Evolutionary conservation across 2,797 vertebrate genomes (phyloP).

Genomic region (Epinephelus malabaricus): DNA sequence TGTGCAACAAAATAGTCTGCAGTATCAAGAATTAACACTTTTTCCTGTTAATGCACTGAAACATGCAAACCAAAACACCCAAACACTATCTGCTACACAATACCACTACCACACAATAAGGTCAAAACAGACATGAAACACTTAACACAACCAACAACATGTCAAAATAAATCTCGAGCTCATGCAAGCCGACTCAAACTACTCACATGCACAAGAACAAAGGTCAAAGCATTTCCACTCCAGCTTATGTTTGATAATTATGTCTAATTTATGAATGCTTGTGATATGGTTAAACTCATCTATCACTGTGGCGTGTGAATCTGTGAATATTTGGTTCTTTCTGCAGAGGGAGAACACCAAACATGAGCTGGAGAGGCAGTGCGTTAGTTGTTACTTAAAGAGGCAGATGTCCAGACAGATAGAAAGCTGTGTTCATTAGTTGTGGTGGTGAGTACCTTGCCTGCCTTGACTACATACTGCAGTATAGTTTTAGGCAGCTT

Average conservation of each 20-base stretch:
- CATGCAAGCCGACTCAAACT: constrained; percentile 43
- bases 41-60: background rate
- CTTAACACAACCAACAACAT: background rate
- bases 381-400: constrained; percentile 58
- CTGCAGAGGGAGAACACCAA: constrained; percentile 10
- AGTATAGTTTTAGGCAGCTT: constrained; percentile 99
- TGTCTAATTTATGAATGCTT: background rate
- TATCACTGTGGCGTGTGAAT: background rate
- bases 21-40: background rate
- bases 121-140: constrained; percentile 17
- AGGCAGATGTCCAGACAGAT: constrained; percentile 72
- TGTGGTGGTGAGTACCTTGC: constrained; percentile 91
- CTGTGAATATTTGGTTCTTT: background rate
- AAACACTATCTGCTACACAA: background rate
- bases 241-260: constrained; percentile 41
- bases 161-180: constrained; percentile 10
- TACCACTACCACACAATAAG: constrained; percentile 17
- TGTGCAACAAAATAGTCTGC: background rate
- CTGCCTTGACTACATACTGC: constrained; percentile 97
- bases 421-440: constrained; percentile 47
- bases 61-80: constrained; percentile 1
- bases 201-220: constrained; percentile 35
- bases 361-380: constrained; percentile 84
- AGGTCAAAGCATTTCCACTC: constrained; percentile 58
- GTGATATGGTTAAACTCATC: background rate